Base-by-base conservation (phyloP, 2,888 invertebrate species). In the Ormyrus nitidulus region DNA sequence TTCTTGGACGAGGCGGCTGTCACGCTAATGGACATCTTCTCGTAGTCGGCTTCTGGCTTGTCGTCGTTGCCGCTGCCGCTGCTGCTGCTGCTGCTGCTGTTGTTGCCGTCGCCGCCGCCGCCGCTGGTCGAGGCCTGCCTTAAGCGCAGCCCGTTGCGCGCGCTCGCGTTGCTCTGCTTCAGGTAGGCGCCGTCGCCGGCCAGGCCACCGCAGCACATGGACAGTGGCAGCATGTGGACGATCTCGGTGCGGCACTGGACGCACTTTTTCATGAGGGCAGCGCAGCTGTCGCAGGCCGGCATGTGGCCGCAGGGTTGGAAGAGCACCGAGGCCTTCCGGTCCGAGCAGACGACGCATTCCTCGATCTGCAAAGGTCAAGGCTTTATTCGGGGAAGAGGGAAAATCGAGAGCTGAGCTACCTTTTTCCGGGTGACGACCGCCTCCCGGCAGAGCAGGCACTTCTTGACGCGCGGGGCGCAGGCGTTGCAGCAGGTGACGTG, bases 251-350 rank as follows among this genome's bases (percentile, higher is more conserved):
- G 94, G 91, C 99, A 99, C 90, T 97, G 95, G 13, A 99, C 97
- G 92, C 99, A 99, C 92, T 98, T 98, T 92, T 98, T 98, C 98
- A 99, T 98, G 86, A 98, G 94, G 83, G 95, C 95, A 82, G 98
- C 96, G 92, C 98, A 99, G 86, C 94, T 93, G 84, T 95, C 95
- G 92, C 97, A 97, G 34, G 96, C 97, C 92, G 96, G 96, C 95
- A 98, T 97, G 92, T 99, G 98, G 72, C 96, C 96, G 92, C 99
- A 99, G 48, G 98, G 98, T 85, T 96, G 96, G 92, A 98, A 98
- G 89, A 98, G 93, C 76, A 98, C 96, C 34, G 96, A 94, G 46
- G 98, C 96, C 87, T 97, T 95, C 91, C 96, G 96, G 92, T 97
- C 97, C 19, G 98, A 98, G 91, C 99, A 99, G 58, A 99, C 98